A percentile compares a stretch with the other conserved stretches of the same genome.
Evolutionary conservation across 1,140 invertebrate species (phyloP).

Genomic region (Lepidurus couesii): DNA sequence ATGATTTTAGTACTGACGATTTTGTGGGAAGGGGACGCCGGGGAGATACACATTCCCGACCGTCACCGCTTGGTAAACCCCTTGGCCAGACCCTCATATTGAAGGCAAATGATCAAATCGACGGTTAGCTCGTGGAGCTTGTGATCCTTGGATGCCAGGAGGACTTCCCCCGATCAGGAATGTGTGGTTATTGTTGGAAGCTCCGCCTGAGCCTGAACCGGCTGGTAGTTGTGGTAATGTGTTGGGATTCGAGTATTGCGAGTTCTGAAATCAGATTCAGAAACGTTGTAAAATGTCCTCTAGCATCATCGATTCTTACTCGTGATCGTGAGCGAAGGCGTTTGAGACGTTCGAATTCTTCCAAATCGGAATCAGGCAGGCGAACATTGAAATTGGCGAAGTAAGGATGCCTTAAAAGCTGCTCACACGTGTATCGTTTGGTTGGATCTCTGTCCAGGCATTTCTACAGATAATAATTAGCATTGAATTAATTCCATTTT

Average conservation of each 20-base stretch:
- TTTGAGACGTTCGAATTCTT: slow-evolving; percentile 62
- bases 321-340: slow-evolving; percentile 54
- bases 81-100: slow-evolving; percentile 33
- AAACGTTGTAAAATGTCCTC: not conserved
- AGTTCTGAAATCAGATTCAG: slow-evolving; percentile 27
- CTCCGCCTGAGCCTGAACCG: not conserved
- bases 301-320: slow-evolving; percentile 41
- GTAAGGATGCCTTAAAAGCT: slow-evolving; percentile 80
- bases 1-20: not conserved
- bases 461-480: slow-evolving; percentile 54
- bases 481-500: not conserved
- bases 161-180: slow-evolving; percentile 27
- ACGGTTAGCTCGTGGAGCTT: slow-evolving; percentile 31
- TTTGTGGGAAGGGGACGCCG: slow-evolving; percentile 13
- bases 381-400: slow-evolving; percentile 76
- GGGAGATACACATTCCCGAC: slow-evolving; percentile 13
- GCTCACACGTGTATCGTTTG: slow-evolving; percentile 69
- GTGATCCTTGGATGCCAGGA: slow-evolving; percentile 30
- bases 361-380: slow-evolving; percentile 61
- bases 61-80: slow-evolving; percentile 27
- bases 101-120: slow-evolving; percentile 34
- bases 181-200: slow-evolving; percentile 24
- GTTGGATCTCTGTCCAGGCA: slow-evolving; percentile 92
- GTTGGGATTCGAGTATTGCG: slow-evolving; percentile 21
- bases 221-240: slow-evolving; percentile 30